phyloP scores from a whole-genome alignment of 2,797 vertebrate genomes.

The Sebastolobus altivelis region DNA sequence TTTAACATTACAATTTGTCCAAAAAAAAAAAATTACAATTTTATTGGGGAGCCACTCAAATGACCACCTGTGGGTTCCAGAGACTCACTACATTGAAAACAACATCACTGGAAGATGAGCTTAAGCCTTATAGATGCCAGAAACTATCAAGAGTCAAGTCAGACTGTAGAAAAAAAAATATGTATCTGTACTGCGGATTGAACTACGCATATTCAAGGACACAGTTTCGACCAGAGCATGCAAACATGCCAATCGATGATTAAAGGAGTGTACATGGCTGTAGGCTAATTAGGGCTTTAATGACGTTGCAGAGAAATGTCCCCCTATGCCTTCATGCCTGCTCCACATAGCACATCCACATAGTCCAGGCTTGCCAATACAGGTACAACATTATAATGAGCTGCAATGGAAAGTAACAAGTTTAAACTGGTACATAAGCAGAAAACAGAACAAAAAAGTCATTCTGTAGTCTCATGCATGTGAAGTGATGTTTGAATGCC shows the following conservation, averaged over 20 bases:
- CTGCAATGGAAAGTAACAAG: background rate
- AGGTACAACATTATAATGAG: background rate
- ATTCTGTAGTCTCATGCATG: background rate
- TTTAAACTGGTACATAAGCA: background rate
- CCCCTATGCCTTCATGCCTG: background rate
- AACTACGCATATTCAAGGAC: background rate
- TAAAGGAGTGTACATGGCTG: background rate
- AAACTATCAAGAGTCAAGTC: background rate
- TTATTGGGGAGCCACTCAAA: background rate
- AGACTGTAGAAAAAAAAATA: background rate
- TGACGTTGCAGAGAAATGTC: background rate
- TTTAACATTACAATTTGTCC: background rate
- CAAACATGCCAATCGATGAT: conserved; percentile 3
- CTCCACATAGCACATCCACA: background rate
- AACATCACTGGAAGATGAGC: background rate
- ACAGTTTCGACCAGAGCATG: background rate
- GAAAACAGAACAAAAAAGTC: background rate
- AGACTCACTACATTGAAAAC: background rate
- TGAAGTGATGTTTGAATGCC: background rate
- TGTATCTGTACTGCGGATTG: background rate
- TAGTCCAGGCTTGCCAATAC: background rate
- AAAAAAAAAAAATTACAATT: too few species aligned
- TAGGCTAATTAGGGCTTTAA: background rate
- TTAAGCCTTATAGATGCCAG: background rate
- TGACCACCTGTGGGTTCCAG: background rate